phyloP scores from a whole-genome alignment of 2,888 invertebrate genomes.

The Hyposoter didymator region DNA sequence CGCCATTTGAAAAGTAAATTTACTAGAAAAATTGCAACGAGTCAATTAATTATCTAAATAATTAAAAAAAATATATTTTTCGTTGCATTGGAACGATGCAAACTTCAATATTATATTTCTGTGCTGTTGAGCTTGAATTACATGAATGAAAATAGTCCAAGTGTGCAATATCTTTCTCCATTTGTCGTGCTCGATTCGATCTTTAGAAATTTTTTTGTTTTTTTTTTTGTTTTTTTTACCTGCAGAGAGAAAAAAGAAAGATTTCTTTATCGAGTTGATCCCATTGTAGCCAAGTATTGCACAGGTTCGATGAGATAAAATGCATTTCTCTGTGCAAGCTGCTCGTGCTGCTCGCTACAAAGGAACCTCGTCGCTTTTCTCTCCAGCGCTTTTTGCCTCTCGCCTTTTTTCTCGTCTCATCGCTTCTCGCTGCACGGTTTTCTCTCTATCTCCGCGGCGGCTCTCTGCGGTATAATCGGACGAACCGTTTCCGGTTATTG shows the following conservation, averaged over 20 bases:
- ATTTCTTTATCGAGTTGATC: constrained; percentile 30
- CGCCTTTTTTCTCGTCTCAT: constrained; percentile 6
- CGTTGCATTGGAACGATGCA: too few relatives aligned
- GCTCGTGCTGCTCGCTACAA: constrained; percentile 42
- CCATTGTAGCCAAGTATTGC: constrained; percentile 46
- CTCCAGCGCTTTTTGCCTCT: constrained; percentile 24
- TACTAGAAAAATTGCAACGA: too few relatives aligned
- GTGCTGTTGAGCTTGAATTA: too few relatives aligned
- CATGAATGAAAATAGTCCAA: too few relatives aligned
- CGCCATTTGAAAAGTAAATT: too few relatives aligned
- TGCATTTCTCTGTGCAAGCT: constrained; percentile 26
- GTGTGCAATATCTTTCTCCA: too few relatives aligned
- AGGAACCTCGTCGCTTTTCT: constrained; percentile 20
- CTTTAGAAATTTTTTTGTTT: background rate
- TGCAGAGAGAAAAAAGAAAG: constrained; percentile 1
- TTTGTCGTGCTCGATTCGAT: constrained; percentile 14
- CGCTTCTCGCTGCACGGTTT: background rate
- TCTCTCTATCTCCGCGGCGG: constrained; percentile 14
- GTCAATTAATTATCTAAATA: too few relatives aligned
- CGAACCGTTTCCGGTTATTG: constrained; percentile 68
- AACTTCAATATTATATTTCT: too few relatives aligned
- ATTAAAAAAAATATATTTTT: too few relatives aligned
- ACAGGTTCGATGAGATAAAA: constrained; percentile 64
- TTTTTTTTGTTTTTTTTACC: constrained; percentile 16
- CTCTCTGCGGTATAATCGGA: constrained; percentile 41